Percentiles rank a stretch among this genome's conserved stretches.
Evolutionary conservation across 2,113 vertebrate genomes (phyloP).

Genomic region (Cavia aperea): DNA sequence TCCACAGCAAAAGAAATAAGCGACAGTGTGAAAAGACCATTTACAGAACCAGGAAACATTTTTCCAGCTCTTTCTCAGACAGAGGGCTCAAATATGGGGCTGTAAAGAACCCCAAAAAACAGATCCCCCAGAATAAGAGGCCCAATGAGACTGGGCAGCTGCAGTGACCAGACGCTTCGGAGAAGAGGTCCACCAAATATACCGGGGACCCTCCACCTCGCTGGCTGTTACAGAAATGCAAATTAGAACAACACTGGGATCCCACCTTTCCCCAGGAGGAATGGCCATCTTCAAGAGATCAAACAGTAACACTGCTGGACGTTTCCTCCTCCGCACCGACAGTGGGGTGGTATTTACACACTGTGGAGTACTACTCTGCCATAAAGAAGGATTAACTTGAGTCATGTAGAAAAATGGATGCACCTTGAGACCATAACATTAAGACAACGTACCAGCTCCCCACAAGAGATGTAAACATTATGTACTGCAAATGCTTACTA

Average conservation of each 20-base stretch:
- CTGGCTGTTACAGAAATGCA: neutral
- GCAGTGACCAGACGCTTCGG: neutral
- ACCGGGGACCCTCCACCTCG: neutral
- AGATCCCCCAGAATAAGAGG: neutral
- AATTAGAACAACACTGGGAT: neutral
- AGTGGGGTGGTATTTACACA: neutral
- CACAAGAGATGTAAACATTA: too few relatives aligned
- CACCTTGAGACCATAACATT: neutral
- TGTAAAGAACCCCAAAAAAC: too few relatives aligned
- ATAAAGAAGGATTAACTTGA: neutral
- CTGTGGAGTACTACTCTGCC: neutral
- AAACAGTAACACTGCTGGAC: neutral
- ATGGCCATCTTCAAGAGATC: neutral
- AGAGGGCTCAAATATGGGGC: too few relatives aligned
- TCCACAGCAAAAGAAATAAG: neutral
- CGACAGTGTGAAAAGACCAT: neutral
- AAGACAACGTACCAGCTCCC: neutral
- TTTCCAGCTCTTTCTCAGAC: neutral
- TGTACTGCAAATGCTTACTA: neutral
- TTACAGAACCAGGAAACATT: neutral
- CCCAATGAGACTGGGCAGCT: neutral
- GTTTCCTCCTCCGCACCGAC: neutral
- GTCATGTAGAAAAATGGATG: neutral
- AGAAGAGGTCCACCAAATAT: neutral
- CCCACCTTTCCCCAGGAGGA: neutral